Evolutionary conservation across 2,888 invertebrate species (phyloP), one percentile per base, ranked within the genome.

Genomic region (Brenthis daphne): DNA sequence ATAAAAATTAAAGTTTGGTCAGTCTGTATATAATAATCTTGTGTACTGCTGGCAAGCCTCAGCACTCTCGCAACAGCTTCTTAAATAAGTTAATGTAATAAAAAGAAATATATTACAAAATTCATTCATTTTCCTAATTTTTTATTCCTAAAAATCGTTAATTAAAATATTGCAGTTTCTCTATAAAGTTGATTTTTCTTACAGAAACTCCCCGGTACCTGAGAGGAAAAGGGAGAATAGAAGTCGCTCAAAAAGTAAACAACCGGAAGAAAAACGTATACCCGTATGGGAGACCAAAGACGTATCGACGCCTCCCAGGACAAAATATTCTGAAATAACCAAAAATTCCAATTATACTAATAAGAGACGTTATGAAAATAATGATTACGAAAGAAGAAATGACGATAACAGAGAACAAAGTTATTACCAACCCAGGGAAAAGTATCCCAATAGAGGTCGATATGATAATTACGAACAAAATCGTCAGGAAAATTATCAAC

Each of bases 281-380:
- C 86, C 87, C 1, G 83, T 86, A 2, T 86, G 88, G 88, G 89
- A 88, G 65, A 74, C 76, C 0, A 77, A 79, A 57, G 80, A 82
- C 3, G 70, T 76, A 11, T 72, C 79, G 6, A 77, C 84, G 0
- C 79, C 84, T 0, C 71, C 75, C 24, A 64, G 29, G 48, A 74
- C 69, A 12, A 82, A 79, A 68, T 69, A 71, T 37, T 67, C 75
- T 1, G 83, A 86, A 55, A 56, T 69, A 4, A 79, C 77, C 3
- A 82, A 82, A 50, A 74, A 71, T 33, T 76, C 80, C 0, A 75
- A 80, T 13, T 75, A 77, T 51, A 71, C 76, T 4, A 70, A 76
- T 20, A 72, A 55, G 60, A 72, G 65, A 55, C 64, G 74, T 4
- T 67, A 57, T 1, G 50, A 66, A 29, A 68, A 65, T 1, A 70